phyloP scores from a whole-genome alignment of 1,140 invertebrate genomes.

The Aphelinus certus region DNA sequence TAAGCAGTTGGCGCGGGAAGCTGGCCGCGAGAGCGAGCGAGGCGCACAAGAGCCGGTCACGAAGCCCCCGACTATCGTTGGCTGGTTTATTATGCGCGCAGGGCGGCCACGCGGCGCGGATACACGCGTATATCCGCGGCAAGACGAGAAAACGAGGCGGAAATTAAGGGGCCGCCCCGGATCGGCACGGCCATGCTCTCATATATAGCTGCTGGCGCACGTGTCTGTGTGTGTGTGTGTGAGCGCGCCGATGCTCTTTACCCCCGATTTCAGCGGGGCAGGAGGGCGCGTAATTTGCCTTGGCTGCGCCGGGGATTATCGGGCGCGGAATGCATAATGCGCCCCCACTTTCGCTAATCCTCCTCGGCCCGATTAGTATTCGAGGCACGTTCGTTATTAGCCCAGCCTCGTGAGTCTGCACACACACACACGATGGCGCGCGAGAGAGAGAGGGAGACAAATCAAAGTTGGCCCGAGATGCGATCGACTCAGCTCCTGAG shows the following conservation, averaged over 20 bases:
- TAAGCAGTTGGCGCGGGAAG: no score
- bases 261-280: slow-evolving; percentile 20
- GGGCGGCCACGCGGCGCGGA: not conserved
- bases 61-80: slow-evolving; percentile 1
- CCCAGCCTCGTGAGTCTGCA: slow-evolving; percentile 29
- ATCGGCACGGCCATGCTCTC: no score
- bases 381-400: slow-evolving; percentile 57
- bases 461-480: slow-evolving; percentile 16
- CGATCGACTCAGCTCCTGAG: no score
- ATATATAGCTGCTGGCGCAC: no score
- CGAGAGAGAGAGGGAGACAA: not conserved
- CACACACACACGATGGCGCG: not conserved
- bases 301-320: slow-evolving; percentile 35
- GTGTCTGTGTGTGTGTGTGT: not conserved
- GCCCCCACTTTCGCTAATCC: slow-evolving; percentile 7
- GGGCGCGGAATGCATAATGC: slow-evolving; percentile 43
- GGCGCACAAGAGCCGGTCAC: no score
- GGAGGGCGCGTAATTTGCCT: not conserved
- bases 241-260: slow-evolving; percentile 22
- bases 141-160: no score
- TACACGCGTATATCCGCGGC: not conserved
- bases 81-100: not conserved
- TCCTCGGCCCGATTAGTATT: slow-evolving; percentile 50
- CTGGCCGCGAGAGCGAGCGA: no score
- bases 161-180: no score